A percentile compares a stretch with the other conserved stretches of the same genome.
These are phyloP conservation scores for Elmis aenea DNA, from an alignment of 2,888 invertebrate species.

Conservation along the genomic window DNA sequence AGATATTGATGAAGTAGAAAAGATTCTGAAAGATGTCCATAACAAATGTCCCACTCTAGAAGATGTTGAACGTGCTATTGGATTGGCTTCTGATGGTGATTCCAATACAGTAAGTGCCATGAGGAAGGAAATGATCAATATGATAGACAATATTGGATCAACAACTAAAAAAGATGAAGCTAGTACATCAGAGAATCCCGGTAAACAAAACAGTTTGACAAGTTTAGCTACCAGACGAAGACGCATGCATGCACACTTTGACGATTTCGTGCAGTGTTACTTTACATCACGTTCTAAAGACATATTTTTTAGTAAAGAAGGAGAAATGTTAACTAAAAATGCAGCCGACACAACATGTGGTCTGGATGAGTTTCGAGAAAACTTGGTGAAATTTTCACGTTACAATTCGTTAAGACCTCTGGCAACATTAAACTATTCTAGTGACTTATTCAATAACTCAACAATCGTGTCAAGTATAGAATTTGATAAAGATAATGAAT, in stretches of 20 bases:
- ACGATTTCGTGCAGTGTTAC: constrained; percentile 84
- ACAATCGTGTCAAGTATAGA: constrained; percentile 89
- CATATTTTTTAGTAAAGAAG: constrained; percentile 55
- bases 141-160: constrained; percentile 53
- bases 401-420: constrained; percentile 74
- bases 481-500: constrained; percentile 93
- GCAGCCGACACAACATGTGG: constrained; percentile 45
- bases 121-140: constrained; percentile 53
- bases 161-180: constrained; percentile 38
- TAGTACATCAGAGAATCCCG: constrained; percentile 26
- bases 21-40: constrained; percentile 56
- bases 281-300: constrained; percentile 72
- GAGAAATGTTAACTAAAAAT: constrained; percentile 33
- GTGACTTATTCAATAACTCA: constrained; percentile 81
- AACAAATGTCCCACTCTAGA: constrained; percentile 55
- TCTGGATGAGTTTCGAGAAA: constrained; percentile 74
- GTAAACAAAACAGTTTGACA: constrained; percentile 34
- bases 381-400: constrained; percentile 78
- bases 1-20: constrained; percentile 68
- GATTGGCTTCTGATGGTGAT: constrained; percentile 44
- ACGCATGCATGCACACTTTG: constrained; percentile 79
- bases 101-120: constrained; percentile 51
- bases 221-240: constrained; percentile 65
- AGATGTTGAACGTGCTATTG: constrained; percentile 49
- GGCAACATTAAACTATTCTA: constrained; percentile 85